Evolutionary conservation across 2,888 invertebrate species (phyloP).

Genomic region (Drosophila borborema): DNA sequence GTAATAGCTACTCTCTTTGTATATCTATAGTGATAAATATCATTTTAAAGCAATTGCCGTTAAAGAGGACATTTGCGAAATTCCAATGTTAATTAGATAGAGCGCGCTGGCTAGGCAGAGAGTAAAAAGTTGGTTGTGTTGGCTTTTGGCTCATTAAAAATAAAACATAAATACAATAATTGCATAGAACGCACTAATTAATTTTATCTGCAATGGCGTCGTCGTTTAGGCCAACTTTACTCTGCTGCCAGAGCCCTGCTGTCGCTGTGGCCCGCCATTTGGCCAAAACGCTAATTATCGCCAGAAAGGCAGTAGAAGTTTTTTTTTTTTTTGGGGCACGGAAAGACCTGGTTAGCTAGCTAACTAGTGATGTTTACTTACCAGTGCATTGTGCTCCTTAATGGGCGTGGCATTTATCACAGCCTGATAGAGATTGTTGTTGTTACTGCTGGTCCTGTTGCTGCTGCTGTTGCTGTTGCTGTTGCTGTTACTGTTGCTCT

Average conservation of each 20-base stretch:
- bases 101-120: background rate
- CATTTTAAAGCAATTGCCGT: background rate
- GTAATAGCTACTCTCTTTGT: background rate
- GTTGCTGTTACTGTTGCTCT: conserved; percentile 6
- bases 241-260: background rate
- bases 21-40: background rate
- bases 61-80: conserved; percentile 7
- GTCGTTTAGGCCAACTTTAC: conserved; percentile 29
- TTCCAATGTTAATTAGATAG: conserved; percentile 26
- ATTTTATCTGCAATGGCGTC: conserved; percentile 48
- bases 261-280: background rate
- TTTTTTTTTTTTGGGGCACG: conserved; percentile 8
- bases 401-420: conserved; percentile 73
- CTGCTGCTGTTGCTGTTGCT: conserved; percentile 28
- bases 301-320: conserved; percentile 24
- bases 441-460: conserved; percentile 37
- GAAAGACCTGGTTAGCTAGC: background rate
- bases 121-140: conserved; percentile 11
- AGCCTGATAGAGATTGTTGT: conserved; percentile 55
- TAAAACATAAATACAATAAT: conserved; percentile 45
- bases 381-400: conserved; percentile 68
- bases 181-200: conserved; percentile 53
- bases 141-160: conserved; percentile 40
- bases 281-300: conserved; percentile 46
- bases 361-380: conserved; percentile 46